Base-by-base conservation (phyloP, 2,797 vertebrate genomes). In the Diglossa cyanea region DNA sequence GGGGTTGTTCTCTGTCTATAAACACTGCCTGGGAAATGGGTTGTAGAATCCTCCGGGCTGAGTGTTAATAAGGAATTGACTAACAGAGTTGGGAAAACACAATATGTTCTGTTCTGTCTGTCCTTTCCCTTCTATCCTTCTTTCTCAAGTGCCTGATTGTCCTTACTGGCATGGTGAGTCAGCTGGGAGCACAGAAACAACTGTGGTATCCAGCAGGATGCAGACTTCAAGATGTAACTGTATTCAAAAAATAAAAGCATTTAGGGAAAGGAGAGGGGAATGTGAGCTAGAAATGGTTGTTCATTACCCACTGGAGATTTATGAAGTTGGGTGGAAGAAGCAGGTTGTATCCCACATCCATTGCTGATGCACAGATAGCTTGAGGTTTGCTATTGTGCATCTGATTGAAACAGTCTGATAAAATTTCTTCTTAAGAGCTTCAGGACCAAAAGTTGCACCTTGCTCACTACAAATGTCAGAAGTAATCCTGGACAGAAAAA, bases 401-500 rank as follows among this genome's bases (percentile, higher is more conserved):
- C 26, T 53, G 70, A 30, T 20, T 66, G 58, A 67, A 84, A n/a
- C 1, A 8, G 13, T 9, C 18, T 20, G 11, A 3, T 17, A 18
- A 33, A 10, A 9, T 28, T 55, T 60, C 26, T 58, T 3, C 20
- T 2, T 1, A 57, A 53, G 31, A 57, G 6, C 25, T 55, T 77
- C 11, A 25, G 57, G 67, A 24, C 12, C 21, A n/a, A 13, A 58
- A 77, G 65, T 70, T 78, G 42, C 7, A 15, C 45, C 16, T 68
- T 47, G 6, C 11, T 91, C 17, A 1, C 30, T 58, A 0, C 2
- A 47, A 37, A 33, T 3, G 1, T 50, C 9, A 15, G 13, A 19
- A 51, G 14, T 30, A 70, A 51, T 5, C 2, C 5, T 11, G 24
- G 20, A 12, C 3, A 18, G n/a, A 63, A 57, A 78, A 58, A 5